phyloP scores from a whole-genome alignment of 1,140 invertebrate species.

The Nomia melanderi region DNA sequence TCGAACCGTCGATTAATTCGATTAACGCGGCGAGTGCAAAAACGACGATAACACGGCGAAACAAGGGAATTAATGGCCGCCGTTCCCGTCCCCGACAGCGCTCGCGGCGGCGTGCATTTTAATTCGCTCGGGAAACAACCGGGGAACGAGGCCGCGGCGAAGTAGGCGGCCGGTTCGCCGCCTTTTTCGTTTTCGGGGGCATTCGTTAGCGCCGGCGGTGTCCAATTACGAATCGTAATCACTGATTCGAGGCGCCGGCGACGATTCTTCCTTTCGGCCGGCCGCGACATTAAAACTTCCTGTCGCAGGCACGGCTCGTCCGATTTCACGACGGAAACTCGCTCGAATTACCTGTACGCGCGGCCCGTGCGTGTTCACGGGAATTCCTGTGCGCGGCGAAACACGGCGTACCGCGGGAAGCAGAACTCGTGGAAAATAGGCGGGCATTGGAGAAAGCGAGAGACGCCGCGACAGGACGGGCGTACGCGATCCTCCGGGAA shows the following conservation, averaged over 20 bases:
- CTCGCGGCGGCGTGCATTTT: not conserved
- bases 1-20: not conserved
- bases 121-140: slow-evolving; percentile 19
- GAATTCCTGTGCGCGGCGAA: too few species aligned
- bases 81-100: not conserved
- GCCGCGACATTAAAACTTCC: slow-evolving; percentile 26
- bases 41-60: not conserved
- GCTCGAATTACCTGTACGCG: not conserved
- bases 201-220: too few species aligned
- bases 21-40: not conserved
- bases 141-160: not conserved
- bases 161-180: not conserved
- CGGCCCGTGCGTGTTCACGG: too few species aligned
- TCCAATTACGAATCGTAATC: slow-evolving; percentile 57
- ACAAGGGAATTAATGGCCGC: not conserved
- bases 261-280: slow-evolving; percentile 15
- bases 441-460: not conserved
- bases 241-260: slow-evolving; percentile 34
- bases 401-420: too few species aligned
- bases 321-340: not conserved
- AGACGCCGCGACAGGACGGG: not conserved
- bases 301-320: not conserved
- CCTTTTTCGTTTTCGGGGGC: too few species aligned
- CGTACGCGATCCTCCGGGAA: slow-evolving; percentile 8
- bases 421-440: not conserved